phyloP scores from a whole-genome alignment of 2,888 invertebrate genomes.

The Phragmatobia fuliginosa region DNA sequence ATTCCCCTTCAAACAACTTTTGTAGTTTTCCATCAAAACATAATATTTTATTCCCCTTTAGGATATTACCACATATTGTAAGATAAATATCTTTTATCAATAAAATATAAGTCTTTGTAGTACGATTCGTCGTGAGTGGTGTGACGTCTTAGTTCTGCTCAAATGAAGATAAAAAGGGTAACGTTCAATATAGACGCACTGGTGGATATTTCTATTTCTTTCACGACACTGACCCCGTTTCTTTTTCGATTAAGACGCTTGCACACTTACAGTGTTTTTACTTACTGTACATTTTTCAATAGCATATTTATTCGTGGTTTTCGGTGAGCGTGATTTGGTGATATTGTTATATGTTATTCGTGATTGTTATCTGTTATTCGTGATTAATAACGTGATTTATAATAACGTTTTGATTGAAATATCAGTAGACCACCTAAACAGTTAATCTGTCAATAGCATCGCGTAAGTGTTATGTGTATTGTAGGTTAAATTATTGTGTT shows the following conservation, averaged over 20 bases:
- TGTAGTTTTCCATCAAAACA: slow-evolving; percentile 16
- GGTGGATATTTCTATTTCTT: slow-evolving; percentile 58
- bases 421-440: background rate
- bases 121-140: slow-evolving; percentile 33
- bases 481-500: no score
- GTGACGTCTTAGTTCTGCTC: slow-evolving; percentile 55
- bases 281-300: background rate
- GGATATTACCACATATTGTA: slow-evolving; percentile 14
- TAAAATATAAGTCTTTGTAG: slow-evolving; percentile 28
- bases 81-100: slow-evolving; percentile 22
- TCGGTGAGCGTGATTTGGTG: background rate
- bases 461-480: no score
- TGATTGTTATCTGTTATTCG: background rate
- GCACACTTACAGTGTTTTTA: background rate
- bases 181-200: slow-evolving; percentile 47
- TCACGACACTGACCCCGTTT: slow-evolving; percentile 60
- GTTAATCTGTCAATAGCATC: background rate
- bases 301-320: background rate
- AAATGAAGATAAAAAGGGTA: slow-evolving; percentile 57
- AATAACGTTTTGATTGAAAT: background rate
- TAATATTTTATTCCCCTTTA: slow-evolving; percentile 17
- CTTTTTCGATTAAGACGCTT: slow-evolving; percentile 27
- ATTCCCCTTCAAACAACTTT: slow-evolving; percentile 16
- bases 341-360: background rate
- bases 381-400: no score